phyloP scores from a whole-genome alignment of 1,140 invertebrate genomes.

The Heliconius nattereri region DNA sequence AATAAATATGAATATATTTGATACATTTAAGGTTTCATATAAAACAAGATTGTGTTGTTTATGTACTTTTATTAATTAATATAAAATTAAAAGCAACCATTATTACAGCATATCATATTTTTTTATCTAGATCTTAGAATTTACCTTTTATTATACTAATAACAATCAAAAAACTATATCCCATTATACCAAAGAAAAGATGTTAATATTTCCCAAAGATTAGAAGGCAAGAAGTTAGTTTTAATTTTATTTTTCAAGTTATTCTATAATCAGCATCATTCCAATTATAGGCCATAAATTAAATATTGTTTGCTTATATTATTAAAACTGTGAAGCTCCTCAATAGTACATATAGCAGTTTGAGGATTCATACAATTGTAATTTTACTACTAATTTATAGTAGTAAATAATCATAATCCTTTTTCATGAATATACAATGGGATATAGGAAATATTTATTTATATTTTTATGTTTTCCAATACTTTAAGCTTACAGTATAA shows the following conservation, averaged over 20 bases:
- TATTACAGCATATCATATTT: conserved; percentile 74
- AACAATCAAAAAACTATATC: conserved; percentile 18
- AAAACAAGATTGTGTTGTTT: conserved; percentile 36
- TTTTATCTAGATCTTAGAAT: conserved; percentile 59
- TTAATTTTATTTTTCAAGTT: conserved; percentile 14
- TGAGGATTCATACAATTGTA: not conserved
- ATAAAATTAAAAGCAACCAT: conserved; percentile 80
- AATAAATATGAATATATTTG: not conserved
- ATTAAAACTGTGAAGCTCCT: not conserved
- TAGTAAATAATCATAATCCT: not conserved
- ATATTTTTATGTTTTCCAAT: not conserved
- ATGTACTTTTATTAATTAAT: conserved; percentile 66
- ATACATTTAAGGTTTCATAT: conserved; percentile 5
- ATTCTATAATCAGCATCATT: not conserved
- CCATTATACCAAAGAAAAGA: conserved; percentile 14
- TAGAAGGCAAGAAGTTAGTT: conserved; percentile 17
- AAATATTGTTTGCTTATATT: not conserved
- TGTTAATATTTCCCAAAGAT: conserved; percentile 15
- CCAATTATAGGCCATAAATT: conserved; percentile 28
- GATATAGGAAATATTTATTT: not conserved
- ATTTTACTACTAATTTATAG: not conserved
- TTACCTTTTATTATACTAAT: conserved; percentile 42
- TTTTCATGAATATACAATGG: not conserved
- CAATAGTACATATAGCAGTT: not conserved
- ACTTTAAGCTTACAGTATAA: not conserved